A percentile compares a stretch with the other conserved stretches of the same genome.
Conservation (phyloP, 30 jellyfish, hydroid and myxozoan genomes). For the Euphysa ruthae region DNA sequence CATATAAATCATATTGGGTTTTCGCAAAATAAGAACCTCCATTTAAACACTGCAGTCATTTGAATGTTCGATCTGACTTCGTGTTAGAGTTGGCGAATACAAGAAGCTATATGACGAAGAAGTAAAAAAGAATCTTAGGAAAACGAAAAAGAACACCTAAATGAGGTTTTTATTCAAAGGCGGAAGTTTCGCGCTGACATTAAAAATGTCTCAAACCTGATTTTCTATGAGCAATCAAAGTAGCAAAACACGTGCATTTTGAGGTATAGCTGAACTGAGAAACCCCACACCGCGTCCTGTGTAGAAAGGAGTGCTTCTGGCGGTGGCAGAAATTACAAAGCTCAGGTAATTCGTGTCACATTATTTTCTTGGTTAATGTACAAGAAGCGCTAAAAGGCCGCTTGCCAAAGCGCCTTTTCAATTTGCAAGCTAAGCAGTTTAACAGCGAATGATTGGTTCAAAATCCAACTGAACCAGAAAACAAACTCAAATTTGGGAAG, state of each 20-base stretch:
- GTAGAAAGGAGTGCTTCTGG: slow-evolving; percentile 21
- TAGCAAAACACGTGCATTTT: slow-evolving; percentile 32
- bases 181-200: slow-evolving; percentile 56
- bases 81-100: no score
- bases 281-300: slow-evolving; percentile 8
- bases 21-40: no score
- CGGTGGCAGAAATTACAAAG: slow-evolving; percentile 67
- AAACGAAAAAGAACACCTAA: no score
- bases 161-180: slow-evolving; percentile 50
- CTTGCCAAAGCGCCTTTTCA: slow-evolving; percentile 34
- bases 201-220: slow-evolving; percentile 32
- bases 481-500: slow-evolving; percentile 24
- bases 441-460: slow-evolving; percentile 60
- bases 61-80: no score
- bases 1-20: no score
- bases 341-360: no score
- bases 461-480: slow-evolving; percentile 33
- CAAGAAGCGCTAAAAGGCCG: no score
- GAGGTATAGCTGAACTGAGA: not conserved
- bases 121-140: no score
- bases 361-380: no score
- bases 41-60: no score
- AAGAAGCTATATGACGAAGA: no score
- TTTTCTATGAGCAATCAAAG: slow-evolving; percentile 37
- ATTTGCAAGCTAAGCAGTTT: slow-evolving; percentile 28